Evolutionary conservation across 1,140 invertebrate species (phyloP), one percentile per base, ranked within the genome.

Genomic region (Micrasema minimum): DNA sequence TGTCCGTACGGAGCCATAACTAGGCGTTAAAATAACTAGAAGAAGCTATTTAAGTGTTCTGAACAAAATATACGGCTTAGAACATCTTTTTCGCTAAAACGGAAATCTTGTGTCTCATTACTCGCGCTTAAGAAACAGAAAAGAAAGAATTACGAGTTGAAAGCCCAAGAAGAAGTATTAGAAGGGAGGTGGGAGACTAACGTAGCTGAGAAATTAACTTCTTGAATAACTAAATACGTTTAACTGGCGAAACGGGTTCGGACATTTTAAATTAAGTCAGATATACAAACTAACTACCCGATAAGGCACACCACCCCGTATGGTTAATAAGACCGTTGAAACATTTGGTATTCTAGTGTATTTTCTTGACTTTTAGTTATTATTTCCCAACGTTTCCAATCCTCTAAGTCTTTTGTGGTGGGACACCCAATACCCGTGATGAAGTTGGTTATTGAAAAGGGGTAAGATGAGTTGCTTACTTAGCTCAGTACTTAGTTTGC

Each of bases 51-150:
- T 74, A 72, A 75, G 73, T 66, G 73, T 71, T 71, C 55, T 48
- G 48, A 65, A 70, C 66, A 37, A 72, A 75, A 72, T 59, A 46
- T 71, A 68, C 68, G 50, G 67, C 70, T 69, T 71, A 69, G 73
- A 75, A 75, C 74, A 75, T 75, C 74, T 75, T 75, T 72, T 75
- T 70, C 74, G 74, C 74, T 75, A 75, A 75, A 75, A 75, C 74
- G 74, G 70, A 75, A 75, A 75, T 72, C 74, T 75, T 70, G 74
- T 72, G 74, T 53, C 74, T 75, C 74, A 75, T 75, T 75, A 75
- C 71, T 75, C 71, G 74, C 64, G 70, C 74, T 75, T 75, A 75
- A 75, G 74, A 72, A 75, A 75, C 74, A 69, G 74, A 72, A 72
- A 72, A 72, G 70, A 75, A 72, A 72, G 74, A 75, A 75, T 75